Conservation (phyloP, 2,888 invertebrate genomes). For the Tyria jacobaeae region DNA sequence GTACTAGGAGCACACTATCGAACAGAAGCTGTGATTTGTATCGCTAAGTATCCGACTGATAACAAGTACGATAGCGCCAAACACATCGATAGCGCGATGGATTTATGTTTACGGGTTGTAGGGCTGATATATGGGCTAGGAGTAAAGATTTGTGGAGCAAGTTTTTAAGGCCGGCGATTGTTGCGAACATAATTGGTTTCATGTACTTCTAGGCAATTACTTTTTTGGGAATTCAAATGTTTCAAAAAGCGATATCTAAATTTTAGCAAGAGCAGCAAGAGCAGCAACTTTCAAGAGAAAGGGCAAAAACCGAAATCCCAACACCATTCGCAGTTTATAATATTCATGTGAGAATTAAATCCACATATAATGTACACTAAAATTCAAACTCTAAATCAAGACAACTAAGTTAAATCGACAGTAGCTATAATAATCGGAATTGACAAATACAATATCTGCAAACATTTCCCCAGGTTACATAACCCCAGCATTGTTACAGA, state of each 20-base stretch:
- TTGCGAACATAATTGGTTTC: not conserved
- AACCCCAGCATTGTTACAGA: slow-evolving; percentile 43
- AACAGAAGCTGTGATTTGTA: slow-evolving; percentile 53
- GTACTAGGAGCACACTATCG: slow-evolving; percentile 33
- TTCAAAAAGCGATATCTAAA: no score
- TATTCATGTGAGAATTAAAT: not conserved
- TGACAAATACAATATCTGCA: slow-evolving; percentile 30
- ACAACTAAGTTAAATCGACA: not conserved
- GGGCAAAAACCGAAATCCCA: not conserved
- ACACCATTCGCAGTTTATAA: not conserved
- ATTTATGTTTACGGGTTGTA: slow-evolving; percentile 38
- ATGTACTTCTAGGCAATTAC: not conserved
- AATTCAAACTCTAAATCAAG: not conserved
- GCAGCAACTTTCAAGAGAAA: not conserved
- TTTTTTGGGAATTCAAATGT: no score
- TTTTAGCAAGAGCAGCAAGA: no score
- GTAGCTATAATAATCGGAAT: slow-evolving; percentile 22
- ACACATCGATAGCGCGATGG: slow-evolving; percentile 46
- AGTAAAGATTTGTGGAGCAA: slow-evolving; percentile 2
- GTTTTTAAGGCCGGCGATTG: not conserved
- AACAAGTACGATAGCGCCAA: slow-evolving; percentile 44
- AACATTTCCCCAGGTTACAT: slow-evolving; percentile 34
- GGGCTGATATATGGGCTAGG: slow-evolving; percentile 25
- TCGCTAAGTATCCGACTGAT: slow-evolving; percentile 49
- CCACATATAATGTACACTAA: not conserved